These are phyloP conservation scores for Acanthurus lineatus DNA, from an alignment of 2,797 vertebrate species.

Conservation along the genomic window DNA sequence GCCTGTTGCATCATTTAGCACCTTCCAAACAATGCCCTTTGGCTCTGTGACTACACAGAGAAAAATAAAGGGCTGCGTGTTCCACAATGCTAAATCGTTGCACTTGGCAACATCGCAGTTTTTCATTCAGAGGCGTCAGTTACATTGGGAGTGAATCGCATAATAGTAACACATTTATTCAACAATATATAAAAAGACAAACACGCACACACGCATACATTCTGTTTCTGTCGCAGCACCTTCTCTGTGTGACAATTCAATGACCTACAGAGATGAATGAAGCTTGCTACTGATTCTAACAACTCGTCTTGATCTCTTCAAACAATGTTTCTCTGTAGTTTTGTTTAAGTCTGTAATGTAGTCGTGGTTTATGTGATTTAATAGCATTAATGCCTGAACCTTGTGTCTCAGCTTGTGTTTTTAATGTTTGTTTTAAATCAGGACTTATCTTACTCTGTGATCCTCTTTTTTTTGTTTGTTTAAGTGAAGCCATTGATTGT, in stretches of 20 bases:
- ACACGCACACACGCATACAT: not conserved
- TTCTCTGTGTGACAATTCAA: constrained; percentile 38
- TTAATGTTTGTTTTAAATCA: constrained; percentile 47
- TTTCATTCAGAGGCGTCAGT: constrained; percentile 39
- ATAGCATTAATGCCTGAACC: constrained; percentile 53
- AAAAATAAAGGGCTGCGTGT: constrained; percentile 61
- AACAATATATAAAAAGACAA: constrained; percentile 12
- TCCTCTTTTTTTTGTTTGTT: constrained; percentile 21
- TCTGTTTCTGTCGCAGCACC: constrained; percentile 38
- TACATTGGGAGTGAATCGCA: constrained; percentile 19
- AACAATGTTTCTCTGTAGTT: constrained; percentile 48
- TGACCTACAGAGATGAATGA: constrained; percentile 60
- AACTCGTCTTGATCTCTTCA: constrained; percentile 53
- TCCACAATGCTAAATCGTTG: constrained; percentile 33
- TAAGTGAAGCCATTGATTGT: constrained; percentile 43
- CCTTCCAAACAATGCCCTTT: constrained; percentile 78
- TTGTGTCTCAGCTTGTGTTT: constrained; percentile 63
- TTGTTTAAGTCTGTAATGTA: constrained; percentile 73
- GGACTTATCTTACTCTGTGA: constrained; percentile 61
- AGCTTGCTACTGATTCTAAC: constrained; percentile 59
- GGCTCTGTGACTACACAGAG: constrained; percentile 66
- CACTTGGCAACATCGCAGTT: constrained; percentile 38
- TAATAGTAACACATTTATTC: constrained; percentile 1
- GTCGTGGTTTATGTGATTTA: constrained; percentile 75
- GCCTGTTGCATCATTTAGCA: constrained; percentile 83